These are phyloP conservation scores for Epinotia ramella DNA, from an alignment of 2,888 invertebrate species.

Conservation along the genomic window DNA sequence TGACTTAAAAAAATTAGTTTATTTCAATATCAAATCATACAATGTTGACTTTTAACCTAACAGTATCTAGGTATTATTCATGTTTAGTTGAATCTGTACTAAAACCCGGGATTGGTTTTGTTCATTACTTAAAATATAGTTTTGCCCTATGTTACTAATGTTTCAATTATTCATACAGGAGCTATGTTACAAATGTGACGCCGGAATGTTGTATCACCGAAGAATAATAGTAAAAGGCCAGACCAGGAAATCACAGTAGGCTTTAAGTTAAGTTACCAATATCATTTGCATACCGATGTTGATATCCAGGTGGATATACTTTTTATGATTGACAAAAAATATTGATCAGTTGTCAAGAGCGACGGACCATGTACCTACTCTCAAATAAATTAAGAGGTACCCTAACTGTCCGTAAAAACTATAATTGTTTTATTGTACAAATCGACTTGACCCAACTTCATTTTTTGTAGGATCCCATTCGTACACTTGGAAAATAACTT, in stretches of 20 bases:
- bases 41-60: no score
- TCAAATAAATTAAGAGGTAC: neutral
- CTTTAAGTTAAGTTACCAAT: neutral
- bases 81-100: no score
- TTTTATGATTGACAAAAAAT: neutral
- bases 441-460: neutral
- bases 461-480: neutral
- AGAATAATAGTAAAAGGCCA: constrained; percentile 9
- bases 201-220: neutral
- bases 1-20: no score
- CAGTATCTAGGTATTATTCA: no score
- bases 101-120: no score
- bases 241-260: constrained; percentile 11
- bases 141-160: no score
- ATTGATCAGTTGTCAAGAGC: neutral
- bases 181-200: neutral
- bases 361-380: neutral
- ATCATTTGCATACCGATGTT: constrained; percentile 4
- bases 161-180: neutral
- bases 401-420: neutral
- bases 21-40: no score
- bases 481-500: neutral
- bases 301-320: neutral
- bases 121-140: no score
- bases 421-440: neutral